Conservation (phyloP, 2,888 invertebrate species). For the Geotrupes spiniger region DNA sequence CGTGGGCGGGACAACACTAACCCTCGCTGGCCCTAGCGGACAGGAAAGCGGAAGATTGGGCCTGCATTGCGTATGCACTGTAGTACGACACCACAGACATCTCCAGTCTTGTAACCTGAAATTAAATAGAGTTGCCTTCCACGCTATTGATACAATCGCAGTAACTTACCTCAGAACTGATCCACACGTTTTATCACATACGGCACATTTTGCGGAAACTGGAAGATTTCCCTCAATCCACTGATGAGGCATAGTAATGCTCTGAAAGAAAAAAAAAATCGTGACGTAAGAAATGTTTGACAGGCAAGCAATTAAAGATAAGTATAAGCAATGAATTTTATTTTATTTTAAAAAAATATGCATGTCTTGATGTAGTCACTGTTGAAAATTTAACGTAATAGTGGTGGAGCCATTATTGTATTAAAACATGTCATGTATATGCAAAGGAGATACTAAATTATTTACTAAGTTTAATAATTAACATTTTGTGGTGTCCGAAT, state of each 20-base stretch:
- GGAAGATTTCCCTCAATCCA: slow-evolving; percentile 98
- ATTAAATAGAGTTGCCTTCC: slow-evolving; percentile 13
- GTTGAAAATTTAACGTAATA: too few relatives aligned
- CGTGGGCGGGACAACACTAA: slow-evolving; percentile 93
- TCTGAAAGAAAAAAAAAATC: slow-evolving; percentile 55
- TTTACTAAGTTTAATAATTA: too few relatives aligned
- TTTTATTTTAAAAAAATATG: too few relatives aligned
- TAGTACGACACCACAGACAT: slow-evolving; percentile 93
- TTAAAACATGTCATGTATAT: too few relatives aligned
- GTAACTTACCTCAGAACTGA: slow-evolving; percentile 77
- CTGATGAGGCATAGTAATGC: slow-evolving; percentile 93
- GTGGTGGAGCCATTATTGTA: too few relatives aligned
- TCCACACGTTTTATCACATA: slow-evolving; percentile 96
- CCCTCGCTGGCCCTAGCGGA: slow-evolving; percentile 81
- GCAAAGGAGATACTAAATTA: too few relatives aligned
- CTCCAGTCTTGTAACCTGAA: slow-evolving; percentile 89
- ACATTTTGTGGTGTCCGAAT: too few relatives aligned
- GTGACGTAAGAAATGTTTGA: too few relatives aligned
- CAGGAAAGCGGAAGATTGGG: slow-evolving; percentile 77
- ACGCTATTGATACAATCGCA: background rate
- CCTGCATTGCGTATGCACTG: slow-evolving; percentile 89
- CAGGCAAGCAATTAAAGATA: too few relatives aligned
- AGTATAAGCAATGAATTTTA: too few relatives aligned
- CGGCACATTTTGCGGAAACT: slow-evolving; percentile 87
- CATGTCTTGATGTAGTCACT: too few relatives aligned